phyloP scores from a whole-genome alignment of 2,797 vertebrate genomes.

The Apodemus agrarius region DNA sequence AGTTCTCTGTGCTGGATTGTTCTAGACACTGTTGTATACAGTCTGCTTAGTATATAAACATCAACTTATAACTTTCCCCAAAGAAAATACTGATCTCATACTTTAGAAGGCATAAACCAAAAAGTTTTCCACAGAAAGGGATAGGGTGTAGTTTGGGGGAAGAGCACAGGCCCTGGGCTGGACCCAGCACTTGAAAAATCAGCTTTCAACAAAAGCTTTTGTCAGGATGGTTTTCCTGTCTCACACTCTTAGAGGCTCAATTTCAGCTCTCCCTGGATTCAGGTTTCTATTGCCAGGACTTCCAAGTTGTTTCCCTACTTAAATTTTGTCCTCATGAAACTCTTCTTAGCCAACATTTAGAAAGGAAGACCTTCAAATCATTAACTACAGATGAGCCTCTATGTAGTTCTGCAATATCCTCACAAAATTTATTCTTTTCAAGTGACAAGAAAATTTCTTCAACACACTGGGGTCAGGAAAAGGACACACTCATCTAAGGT shows the following conservation, averaged over 20 bases:
- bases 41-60: background rate
- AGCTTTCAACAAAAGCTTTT: background rate
- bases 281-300: background rate
- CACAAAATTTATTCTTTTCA: background rate
- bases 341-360: slow-evolving; percentile 4
- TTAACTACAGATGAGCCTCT: background rate
- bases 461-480: slow-evolving; percentile 16
- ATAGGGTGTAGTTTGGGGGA: background rate
- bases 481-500: background rate
- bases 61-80: background rate
- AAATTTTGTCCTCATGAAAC: background rate
- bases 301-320: slow-evolving; percentile 32
- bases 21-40: background rate
- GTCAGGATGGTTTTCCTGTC: background rate
- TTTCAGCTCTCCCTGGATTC: background rate
- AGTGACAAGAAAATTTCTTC: slow-evolving; percentile 14
- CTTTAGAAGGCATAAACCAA: slow-evolving; percentile 4
- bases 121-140: background rate
- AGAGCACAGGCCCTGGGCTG: background rate
- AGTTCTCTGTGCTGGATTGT: background rate
- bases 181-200: background rate
- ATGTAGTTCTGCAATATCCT: slow-evolving; percentile 10
- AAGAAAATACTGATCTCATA: background rate
- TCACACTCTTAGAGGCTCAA: background rate
- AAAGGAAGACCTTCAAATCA: slow-evolving; percentile 5